These are phyloP conservation scores for Leucoptera coffeella DNA, from an alignment of 2,888 invertebrate genomes.

Conservation along the genomic window DNA sequence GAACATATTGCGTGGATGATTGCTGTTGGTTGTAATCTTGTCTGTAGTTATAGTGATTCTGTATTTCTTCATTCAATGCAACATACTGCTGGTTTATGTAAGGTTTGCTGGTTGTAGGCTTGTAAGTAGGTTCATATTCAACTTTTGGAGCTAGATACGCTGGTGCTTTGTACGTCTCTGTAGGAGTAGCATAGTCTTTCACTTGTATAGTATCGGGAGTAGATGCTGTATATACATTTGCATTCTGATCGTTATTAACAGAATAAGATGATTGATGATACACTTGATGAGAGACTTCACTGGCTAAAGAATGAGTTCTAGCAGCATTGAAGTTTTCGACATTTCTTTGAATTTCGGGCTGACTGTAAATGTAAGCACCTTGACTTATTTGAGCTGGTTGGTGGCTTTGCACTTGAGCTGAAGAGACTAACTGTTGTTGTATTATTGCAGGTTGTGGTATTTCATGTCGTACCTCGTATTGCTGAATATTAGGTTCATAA, in stretches of 20 bases:
- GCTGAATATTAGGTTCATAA: conserved; percentile 20
- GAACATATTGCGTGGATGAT: conserved; percentile 7
- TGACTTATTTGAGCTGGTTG: conserved; percentile 15
- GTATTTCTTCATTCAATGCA: conserved; percentile 10
- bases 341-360: conserved; percentile 35
- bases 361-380: conserved; percentile 25
- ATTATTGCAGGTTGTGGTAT: conserved; percentile 16
- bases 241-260: conserved; percentile 14
- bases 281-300: conserved; percentile 32
- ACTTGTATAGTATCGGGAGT: conserved; percentile 34
- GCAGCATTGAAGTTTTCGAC: conserved; percentile 18
- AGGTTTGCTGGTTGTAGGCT: conserved; percentile 17
- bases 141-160: conserved; percentile 18
- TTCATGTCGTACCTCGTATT: conserved; percentile 20
- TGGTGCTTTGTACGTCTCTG: conserved; percentile 16
- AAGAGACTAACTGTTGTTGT: conserved; percentile 15
- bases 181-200: conserved; percentile 22
- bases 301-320: conserved; percentile 29
- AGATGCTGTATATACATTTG: conserved; percentile 22
- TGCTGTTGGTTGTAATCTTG: conserved; percentile 16
- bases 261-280: conserved; percentile 24
- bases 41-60: conserved; percentile 18
- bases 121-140: conserved; percentile 12
- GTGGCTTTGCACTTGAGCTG: conserved; percentile 9
- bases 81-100: conserved; percentile 18